Base-by-base conservation (phyloP, 1,140 invertebrate genomes). In the Sminthurides bifidus region DNA sequence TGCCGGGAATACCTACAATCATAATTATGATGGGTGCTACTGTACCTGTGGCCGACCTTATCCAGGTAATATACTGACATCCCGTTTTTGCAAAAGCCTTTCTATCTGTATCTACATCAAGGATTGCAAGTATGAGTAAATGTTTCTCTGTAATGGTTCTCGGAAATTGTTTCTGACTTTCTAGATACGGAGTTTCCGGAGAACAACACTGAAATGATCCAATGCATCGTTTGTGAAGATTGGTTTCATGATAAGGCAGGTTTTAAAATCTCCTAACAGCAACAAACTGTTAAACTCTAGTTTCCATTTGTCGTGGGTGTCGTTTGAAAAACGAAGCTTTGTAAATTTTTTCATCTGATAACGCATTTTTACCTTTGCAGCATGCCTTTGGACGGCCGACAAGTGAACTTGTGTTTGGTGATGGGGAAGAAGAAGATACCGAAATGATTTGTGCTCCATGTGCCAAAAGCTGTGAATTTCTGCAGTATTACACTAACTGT, bases 1-100 rank as follows among this genome's bases (percentile, higher is more conserved):
- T 71, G 68, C 73, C 19, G 73, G 79, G 19, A 95, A 95, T 71
- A 68, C 70, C n/a, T 96, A 96, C 65, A 93, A 92, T 68, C 90
- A 96, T 58, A 99, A 98, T 70, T 99, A 95, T 66, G 76, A 77
- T 66, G 94, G 92, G 1, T 63, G 85, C 4, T 99, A 98, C 70
- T 99, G 96, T 68, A 81, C 74, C 17, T 99, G 96, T 72, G 71
- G 82, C n/a, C 77, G 91, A 52, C 92, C 92, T 0, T 99, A 97
- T 74, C 94, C 94, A 14, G 93, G 44, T 48, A 48, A 19, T 8
- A 97, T 74, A 81, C 84, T 8, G 76, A 77, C 24, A 10, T 43
- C 6, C 6, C 6, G 24, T 21, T 43, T 6, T 43, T 12, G 10
- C 12, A 19, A 48, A 23, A 6, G 41, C 10, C 17, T 19, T 48